Conservation (phyloP, 2,888 invertebrate species). For the Scrobipalpa costella region DNA sequence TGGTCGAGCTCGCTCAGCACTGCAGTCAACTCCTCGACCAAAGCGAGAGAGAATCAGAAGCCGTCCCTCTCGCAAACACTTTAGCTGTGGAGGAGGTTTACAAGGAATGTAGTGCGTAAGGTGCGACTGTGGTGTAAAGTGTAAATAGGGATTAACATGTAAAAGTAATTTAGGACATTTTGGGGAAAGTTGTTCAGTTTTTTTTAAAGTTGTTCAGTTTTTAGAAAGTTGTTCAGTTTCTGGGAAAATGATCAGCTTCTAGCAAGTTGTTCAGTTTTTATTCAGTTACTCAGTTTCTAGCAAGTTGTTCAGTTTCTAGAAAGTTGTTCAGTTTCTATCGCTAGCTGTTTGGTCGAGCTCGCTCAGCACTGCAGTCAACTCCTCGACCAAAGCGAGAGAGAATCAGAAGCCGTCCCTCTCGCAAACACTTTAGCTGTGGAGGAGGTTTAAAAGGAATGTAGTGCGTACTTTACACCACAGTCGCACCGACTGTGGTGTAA, state of each 20-base stretch:
- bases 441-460: neutral
- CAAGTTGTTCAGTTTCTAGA: too few relatives aligned
- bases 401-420: constrained; percentile 54
- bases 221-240: too few relatives aligned
- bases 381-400: constrained; percentile 46
- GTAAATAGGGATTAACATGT: too few relatives aligned
- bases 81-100: constrained; percentile 37
- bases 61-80: constrained; percentile 51
- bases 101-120: neutral
- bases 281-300: too few relatives aligned
- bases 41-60: constrained; percentile 55
- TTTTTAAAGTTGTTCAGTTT: too few relatives aligned
- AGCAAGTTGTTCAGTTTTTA: too few relatives aligned
- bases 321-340: too few relatives aligned
- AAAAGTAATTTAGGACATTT: too few relatives aligned
- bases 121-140: constrained; percentile 36
- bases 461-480: too few relatives aligned
- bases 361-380: constrained; percentile 50
- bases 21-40: constrained; percentile 39
- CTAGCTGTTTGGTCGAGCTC: constrained; percentile 95
- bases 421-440: constrained; percentile 47
- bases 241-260: too few relatives aligned
- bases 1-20: constrained; percentile 85
- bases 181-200: too few relatives aligned
- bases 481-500: constrained; percentile 37